Evolutionary conservation across 2,113 vertebrate species (phyloP).

Genomic region (Stegastes partitus): DNA sequence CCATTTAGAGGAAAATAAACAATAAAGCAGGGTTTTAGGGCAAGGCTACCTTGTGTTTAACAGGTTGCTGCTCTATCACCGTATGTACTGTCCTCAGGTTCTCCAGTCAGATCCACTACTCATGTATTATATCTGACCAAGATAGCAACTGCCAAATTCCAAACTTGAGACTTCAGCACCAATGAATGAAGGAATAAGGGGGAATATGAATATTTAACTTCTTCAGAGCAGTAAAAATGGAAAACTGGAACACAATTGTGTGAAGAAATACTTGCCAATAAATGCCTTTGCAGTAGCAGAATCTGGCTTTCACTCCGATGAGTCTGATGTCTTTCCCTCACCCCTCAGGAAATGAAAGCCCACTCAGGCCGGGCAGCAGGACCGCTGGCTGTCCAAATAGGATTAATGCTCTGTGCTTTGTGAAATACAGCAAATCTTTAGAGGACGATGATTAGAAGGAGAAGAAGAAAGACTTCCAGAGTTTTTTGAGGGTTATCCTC

Average conservation of each 20-base stretch:
- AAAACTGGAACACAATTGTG: neutral
- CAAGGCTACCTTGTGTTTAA: no score
- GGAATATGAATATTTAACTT: no score
- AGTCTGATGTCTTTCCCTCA: neutral
- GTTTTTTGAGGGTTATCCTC: conserved; percentile 22
- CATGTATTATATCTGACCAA: no score
- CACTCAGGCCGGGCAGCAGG: conserved; percentile 10
- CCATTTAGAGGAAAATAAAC: no score
- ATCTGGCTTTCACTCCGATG: neutral
- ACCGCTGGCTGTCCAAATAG: conserved; percentile 38
- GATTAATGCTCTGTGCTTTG: conserved; percentile 49
- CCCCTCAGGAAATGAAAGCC: conserved; percentile 2
- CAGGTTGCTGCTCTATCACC: no score
- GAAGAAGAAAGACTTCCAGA: conserved; percentile 24
- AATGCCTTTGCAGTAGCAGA: conserved; percentile 1
- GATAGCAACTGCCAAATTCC: no score
- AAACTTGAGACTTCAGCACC: no score
- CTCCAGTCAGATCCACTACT: no score
- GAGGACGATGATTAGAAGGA: conserved; percentile 45
- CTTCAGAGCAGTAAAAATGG: no score
- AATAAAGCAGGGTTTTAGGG: no score
- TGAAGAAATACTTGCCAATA: conserved; percentile 7
- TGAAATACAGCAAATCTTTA: conserved; percentile 28
- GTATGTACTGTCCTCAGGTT: no score
- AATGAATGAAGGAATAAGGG: no score